Conservation (phyloP, 2,113 vertebrate species). For the Spheniscus mendiculus region DNA sequence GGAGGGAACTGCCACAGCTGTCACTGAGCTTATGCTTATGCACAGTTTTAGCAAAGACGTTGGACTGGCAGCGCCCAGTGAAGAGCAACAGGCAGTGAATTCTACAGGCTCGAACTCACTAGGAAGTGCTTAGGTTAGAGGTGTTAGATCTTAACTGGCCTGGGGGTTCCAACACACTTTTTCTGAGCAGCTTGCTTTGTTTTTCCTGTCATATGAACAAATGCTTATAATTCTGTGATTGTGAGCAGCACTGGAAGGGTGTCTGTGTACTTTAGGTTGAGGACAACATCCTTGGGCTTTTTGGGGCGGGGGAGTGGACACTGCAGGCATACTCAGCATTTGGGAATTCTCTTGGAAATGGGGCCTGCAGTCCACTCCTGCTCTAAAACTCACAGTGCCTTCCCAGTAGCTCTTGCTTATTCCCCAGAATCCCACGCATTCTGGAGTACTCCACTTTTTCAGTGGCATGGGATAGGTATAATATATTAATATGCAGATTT, state of each 20-base stretch:
- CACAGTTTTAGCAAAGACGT: not conserved
- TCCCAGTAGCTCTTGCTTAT: not conserved
- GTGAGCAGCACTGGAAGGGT: not conserved
- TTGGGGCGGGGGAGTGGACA: rapidly evolving
- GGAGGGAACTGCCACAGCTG: not conserved
- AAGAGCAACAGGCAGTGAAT: not conserved
- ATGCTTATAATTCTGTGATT: not conserved
- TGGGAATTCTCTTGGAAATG: not conserved
- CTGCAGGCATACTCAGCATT: not conserved
- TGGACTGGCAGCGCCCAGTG: not conserved
- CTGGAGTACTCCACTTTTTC: not conserved
- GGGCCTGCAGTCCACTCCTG: not conserved
- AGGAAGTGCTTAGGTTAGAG: not conserved
- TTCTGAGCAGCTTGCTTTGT: not conserved
- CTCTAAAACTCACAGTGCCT: not conserved
- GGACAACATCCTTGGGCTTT: not conserved
- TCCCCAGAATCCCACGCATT: not conserved
- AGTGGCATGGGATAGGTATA: not conserved
- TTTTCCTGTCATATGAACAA: not conserved
- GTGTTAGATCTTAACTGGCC: not conserved
- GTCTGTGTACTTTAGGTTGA: not conserved
- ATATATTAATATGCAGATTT: not conserved
- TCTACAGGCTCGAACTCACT: not conserved
- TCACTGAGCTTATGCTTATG: not conserved
- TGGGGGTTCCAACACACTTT: not conserved